Conservation (phyloP, 2,113 vertebrate species). For the Coryphaenoides rupestris region DNA sequence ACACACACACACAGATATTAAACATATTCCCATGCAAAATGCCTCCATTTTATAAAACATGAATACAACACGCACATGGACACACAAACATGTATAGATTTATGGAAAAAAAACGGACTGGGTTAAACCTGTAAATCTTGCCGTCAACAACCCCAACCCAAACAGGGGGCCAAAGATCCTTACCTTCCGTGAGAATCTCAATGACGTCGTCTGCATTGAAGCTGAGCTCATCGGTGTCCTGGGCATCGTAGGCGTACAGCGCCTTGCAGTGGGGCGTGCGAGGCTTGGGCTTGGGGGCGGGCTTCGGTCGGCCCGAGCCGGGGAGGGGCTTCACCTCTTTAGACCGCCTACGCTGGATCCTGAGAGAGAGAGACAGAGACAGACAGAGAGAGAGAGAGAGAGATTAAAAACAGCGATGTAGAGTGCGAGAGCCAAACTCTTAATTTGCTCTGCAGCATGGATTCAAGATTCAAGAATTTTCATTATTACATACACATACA, state of each 20-base stretch:
- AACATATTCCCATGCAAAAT: neutral
- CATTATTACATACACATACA: too few relatives aligned
- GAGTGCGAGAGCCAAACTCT: too few relatives aligned
- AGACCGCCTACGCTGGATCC: conserved; percentile 72
- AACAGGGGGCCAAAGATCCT: neutral
- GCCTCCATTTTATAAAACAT: too few relatives aligned
- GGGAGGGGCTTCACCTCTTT: conserved; percentile 77
- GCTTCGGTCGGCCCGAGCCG: conserved; percentile 71
- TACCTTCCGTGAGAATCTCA: conserved; percentile 78
- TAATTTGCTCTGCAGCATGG: too few relatives aligned
- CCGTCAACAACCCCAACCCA: too few relatives aligned
- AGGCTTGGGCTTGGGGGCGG: conserved; percentile 68
- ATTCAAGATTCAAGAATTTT: too few relatives aligned
- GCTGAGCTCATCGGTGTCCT: conserved; percentile 83
- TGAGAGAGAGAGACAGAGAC: conserved; percentile 33
- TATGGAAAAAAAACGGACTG: too few relatives aligned
- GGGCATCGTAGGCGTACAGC: conserved; percentile 81
- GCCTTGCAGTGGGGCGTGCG: conserved; percentile 73
- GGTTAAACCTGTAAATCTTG: too few relatives aligned
- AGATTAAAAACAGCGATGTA: too few relatives aligned
- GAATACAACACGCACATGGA: too few relatives aligned
- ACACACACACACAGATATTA: conserved; percentile 1
- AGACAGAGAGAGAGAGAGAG: conserved; percentile 1
- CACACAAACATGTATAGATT: too few relatives aligned
- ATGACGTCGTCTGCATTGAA: conserved; percentile 77